These are phyloP conservation scores for Proteles cristata DNA, from an alignment of 2,113 vertebrate species.

Conservation along the genomic window DNA sequence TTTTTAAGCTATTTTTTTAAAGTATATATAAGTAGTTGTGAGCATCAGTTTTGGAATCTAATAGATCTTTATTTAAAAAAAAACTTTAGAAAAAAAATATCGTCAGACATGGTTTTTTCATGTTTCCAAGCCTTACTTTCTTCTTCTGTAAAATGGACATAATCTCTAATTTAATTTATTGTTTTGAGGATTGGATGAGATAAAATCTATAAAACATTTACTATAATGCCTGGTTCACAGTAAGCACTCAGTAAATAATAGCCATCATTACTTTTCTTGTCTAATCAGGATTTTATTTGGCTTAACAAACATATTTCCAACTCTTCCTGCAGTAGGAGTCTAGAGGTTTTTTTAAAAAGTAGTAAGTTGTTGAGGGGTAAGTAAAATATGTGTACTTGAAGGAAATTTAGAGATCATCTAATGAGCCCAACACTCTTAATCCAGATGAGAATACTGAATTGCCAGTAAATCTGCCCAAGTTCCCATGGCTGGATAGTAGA, in stretches of 20 bases:
- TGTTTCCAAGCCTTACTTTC: slow-evolving; percentile 3
- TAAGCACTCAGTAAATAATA: slow-evolving; percentile 34
- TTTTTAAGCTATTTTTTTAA: not conserved
- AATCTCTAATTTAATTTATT: not conserved
- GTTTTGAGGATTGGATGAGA: not conserved
- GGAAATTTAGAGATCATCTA: slow-evolving; percentile 30
- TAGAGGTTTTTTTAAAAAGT: not conserved
- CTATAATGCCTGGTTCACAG: not conserved
- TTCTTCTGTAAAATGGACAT: slow-evolving; percentile 25
- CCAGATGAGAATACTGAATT: not conserved
- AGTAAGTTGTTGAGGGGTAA: not conserved
- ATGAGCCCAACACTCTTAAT: not conserved
- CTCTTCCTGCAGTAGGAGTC: not conserved
- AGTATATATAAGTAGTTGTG: not conserved
- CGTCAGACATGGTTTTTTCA: not conserved
- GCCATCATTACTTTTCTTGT: slow-evolving; percentile 6
- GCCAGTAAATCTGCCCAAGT: not conserved
- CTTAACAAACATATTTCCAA: slow-evolving; percentile 41
- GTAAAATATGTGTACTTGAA: slow-evolving; percentile 18
- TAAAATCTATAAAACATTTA: not conserved
- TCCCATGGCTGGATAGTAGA: not conserved
- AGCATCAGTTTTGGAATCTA: slow-evolving; percentile 42
- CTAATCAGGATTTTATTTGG: slow-evolving; percentile 33
- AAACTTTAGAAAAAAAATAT: not conserved
- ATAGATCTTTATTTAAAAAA: not conserved